Evolutionary conservation across 2,888 invertebrate genomes (phyloP), one percentile per base, ranked within the genome.

Genomic region (Balanococcus diminutus): DNA sequence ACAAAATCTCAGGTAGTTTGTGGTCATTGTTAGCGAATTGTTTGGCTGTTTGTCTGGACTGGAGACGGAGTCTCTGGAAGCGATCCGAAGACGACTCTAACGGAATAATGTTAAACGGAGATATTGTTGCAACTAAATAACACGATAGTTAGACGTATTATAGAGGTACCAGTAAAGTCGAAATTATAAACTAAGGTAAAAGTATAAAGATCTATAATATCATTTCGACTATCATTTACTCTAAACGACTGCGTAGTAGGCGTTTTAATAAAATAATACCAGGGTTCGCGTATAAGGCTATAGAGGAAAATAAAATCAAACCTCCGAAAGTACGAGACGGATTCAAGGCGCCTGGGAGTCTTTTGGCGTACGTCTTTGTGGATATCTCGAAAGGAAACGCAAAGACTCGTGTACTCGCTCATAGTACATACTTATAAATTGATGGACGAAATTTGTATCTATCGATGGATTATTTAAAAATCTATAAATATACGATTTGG

Each of bases 191-290:
- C 72, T 72, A 72, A 25, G 31, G 32, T 72, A 72, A 72, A 72
- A 72, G 32, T 72, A 72, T 72, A 72, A 72, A 72, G 72, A 72
- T 72, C 72, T 72, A 72, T 72, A 72, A 72, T 72, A 72, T 72
- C 72, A 72, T 72, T 72, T 28, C 72, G 32, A 72, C 72, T 72
- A 72, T 72, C 31, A 72, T 72, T 72, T 72, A 72, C 31, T 32
- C 72, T 72, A 72, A 72, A 72, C 72, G 72, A 72, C 72, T 72
- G 72, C 11, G n/a, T 72, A 72, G 72, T 72, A 72, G 72, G 72
- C 72, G 72, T 72, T 72, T 72, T 72, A 72, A 72, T 72, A 72
- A 31, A 72, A 72, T 72, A 72, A 72, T 72, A 72, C 72, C 72
- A 72, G 72, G 72, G 72, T 72, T 72, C 9, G 16, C 6, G 8